phyloP scores from a whole-genome alignment of 2,113 vertebrate species.

The Oxyura jamaicensis region DNA sequence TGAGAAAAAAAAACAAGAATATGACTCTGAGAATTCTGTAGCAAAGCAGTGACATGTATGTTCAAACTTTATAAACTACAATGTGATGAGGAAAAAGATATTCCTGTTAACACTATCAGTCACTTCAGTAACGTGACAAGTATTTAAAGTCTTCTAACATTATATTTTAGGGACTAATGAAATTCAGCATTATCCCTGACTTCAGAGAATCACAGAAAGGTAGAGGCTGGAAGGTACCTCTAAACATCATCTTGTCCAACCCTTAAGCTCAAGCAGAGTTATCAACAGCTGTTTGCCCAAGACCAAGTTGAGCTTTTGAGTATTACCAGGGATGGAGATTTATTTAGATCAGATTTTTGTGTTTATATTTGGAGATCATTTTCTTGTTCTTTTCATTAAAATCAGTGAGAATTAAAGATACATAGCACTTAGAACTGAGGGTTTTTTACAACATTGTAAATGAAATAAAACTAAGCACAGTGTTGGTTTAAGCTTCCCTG shows the following conservation, averaged over 20 bases:
- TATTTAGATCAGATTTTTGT: background rate
- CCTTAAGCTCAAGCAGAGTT: background rate
- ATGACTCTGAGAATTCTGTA: background rate
- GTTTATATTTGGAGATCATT: background rate
- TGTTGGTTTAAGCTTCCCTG: background rate
- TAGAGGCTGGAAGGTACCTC: rapidly evolving
- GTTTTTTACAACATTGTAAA: background rate
- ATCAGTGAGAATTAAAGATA: background rate
- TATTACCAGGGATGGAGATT: rapidly evolving
- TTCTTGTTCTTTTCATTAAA: background rate
- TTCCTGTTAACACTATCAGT: background rate
- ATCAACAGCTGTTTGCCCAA: background rate
- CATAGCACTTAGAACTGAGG: background rate
- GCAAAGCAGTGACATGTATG: background rate
- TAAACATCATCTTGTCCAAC: background rate
- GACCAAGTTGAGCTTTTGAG: background rate
- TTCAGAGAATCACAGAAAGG: background rate
- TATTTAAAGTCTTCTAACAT: background rate
- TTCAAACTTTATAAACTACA: background rate
- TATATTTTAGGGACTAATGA: background rate
- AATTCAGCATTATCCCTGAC: background rate
- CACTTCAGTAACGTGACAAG: background rate
- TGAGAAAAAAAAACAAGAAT: background rate
- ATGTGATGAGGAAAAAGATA: background rate
- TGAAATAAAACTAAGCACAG: background rate